Percentiles rank a stretch among this genome's conserved stretches.
These are phyloP conservation scores for Palaemon carinicauda DNA, from an alignment of 1,140 invertebrate genomes.

Conservation along the genomic window DNA sequence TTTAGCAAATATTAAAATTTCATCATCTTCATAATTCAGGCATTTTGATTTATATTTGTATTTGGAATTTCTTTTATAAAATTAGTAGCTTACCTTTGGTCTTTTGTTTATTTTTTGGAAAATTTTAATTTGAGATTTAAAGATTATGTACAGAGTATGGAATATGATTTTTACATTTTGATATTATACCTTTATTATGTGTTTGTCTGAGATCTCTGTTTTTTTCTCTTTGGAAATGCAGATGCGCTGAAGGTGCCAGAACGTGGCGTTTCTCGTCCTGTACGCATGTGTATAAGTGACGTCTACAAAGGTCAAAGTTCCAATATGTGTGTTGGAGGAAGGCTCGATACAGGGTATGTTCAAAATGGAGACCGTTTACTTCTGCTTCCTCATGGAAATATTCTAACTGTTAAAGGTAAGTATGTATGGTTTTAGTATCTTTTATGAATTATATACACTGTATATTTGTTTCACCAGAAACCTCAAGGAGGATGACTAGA, in stretches of 20 bases:
- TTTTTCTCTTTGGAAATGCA: slow-evolving; percentile 56
- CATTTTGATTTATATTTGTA: no score
- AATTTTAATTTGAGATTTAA: no score
- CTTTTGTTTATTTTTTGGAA: no score
- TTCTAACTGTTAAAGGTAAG: slow-evolving; percentile 77
- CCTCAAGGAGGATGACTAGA: no score
- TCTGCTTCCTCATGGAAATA: slow-evolving; percentile 85
- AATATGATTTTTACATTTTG: neutral
- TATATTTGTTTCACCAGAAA: neutral
- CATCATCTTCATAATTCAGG: no score
- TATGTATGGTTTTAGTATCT: slow-evolving; percentile 61
- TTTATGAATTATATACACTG: neutral
- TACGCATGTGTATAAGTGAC: slow-evolving; percentile 89
- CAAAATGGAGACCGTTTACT: slow-evolving; percentile 86
- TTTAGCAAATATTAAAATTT: no score
- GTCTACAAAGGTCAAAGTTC: slow-evolving; percentile 87
- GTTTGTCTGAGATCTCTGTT: no score
- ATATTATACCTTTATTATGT: no score
- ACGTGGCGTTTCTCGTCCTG: slow-evolving; percentile 34
- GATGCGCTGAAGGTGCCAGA: slow-evolving; percentile 82
- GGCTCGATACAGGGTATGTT: slow-evolving; percentile 89
- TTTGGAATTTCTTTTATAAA: no score
- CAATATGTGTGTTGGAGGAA: slow-evolving; percentile 86
- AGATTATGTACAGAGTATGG: no score
- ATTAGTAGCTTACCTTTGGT: no score